phyloP scores from a whole-genome alignment of 2,888 invertebrate species.

The Apotomis betuletana region DNA sequence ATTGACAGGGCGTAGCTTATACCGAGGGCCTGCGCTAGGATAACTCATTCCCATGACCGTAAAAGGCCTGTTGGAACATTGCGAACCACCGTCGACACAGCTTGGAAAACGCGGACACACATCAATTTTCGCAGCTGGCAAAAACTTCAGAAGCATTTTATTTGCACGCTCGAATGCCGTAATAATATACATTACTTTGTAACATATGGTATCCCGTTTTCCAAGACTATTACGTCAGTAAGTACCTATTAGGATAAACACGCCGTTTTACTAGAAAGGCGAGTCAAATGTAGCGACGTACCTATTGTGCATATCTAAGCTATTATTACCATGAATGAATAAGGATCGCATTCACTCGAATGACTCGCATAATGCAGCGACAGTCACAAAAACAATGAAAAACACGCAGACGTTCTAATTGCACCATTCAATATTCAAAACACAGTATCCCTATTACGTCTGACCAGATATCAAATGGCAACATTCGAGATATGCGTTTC shows the following conservation, averaged over 20 bases:
- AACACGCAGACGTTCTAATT: constrained; percentile 20
- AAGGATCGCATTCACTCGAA: constrained; percentile 19
- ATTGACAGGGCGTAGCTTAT: constrained; percentile 51
- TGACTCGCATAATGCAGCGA: constrained; percentile 11
- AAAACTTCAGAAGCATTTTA: constrained; percentile 52
- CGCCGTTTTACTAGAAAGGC: background rate
- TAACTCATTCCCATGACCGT: constrained; percentile 69
- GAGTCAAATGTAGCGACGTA: background rate
- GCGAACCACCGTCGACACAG: constrained; percentile 52
- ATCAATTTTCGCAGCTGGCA: constrained; percentile 60
- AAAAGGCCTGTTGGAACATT: constrained; percentile 54
- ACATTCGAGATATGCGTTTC: constrained; percentile 25
- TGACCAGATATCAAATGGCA: constrained; percentile 24
- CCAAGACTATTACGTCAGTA: constrained; percentile 7
- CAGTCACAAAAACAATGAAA: constrained; percentile 7
- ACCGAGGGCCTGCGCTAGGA: constrained; percentile 52
- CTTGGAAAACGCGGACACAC: constrained; percentile 65
- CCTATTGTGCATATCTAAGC: constrained; percentile 7
- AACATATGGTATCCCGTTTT: constrained; percentile 10
- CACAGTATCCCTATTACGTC: constrained; percentile 13
- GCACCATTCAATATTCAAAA: constrained; percentile 36
- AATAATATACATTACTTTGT: constrained; percentile 13
- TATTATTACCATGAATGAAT: constrained; percentile 33
- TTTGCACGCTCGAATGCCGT: constrained; percentile 40
- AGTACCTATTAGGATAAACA: constrained; percentile 8